Base-by-base conservation (phyloP, 2,113 vertebrate genomes). In the Nansenia antarctica region DNA sequence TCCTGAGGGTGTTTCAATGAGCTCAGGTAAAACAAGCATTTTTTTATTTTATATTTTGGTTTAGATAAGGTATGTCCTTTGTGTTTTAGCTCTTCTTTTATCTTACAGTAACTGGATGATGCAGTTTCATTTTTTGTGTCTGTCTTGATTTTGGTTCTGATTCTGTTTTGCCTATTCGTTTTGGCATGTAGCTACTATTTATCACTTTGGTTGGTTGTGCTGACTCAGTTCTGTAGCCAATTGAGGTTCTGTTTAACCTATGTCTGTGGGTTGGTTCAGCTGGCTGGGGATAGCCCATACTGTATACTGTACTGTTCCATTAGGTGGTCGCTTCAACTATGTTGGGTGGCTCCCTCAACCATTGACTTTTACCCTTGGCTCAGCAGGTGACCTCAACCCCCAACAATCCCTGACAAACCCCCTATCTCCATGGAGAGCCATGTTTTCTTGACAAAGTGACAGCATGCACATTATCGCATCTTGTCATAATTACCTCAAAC, bases 401-500 rank as follows among this genome's bases (percentile, higher is more conserved):
- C 58, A 5, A 2, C 18, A 5, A 1, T 18, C 22, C 9, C 29
- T 15, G 12, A 32, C 30, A 5, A 2, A 3, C 58, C 67, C 69
- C 45, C 72, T 59, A 57, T 32, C 47, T 62, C 42, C 30, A 70
- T 26, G 5, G 27, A 58, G 32, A 64, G 69, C 73, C 47, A 22
- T 24, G 65, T 39, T 76, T 53, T 49, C 64, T 81, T 76, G 76
- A 76, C 71, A 65, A 55, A 65, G 52, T 65, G 65, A 79, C 74
- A 75, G 30, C 39, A 47, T 67, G 67, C 42, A 61, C 60, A 55
- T 78, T 77, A 85, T 83, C 74, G 39, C 79, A 80, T 78, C 73
- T 77, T 79, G 76, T 69, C 72, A 77, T 63, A 70, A 76, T 83
- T 79, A 81, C 54, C 49, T 69, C 76, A 74, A 72, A 59, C 29